Conservation (phyloP, 2,113 vertebrate genomes). For the Stigmatopora argus region DNA sequence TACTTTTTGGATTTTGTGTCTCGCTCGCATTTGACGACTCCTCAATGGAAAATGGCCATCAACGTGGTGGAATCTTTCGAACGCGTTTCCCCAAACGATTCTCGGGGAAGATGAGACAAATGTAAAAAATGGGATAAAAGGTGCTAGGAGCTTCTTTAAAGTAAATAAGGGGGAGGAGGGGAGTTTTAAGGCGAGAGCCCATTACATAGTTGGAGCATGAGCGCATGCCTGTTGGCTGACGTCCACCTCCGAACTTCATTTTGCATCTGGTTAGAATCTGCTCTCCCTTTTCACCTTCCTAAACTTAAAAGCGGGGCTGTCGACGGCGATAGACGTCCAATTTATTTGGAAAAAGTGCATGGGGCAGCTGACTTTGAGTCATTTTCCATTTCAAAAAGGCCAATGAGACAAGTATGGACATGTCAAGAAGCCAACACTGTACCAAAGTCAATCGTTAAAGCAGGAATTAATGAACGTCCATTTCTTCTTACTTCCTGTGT, state of each 20-base stretch:
- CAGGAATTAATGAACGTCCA: not conserved
- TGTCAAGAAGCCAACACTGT: constrained; percentile 10
- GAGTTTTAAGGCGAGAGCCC: constrained; percentile 41
- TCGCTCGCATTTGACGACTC: constrained; percentile 25
- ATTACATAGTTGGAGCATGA: constrained; percentile 75
- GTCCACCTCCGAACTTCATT: constrained; percentile 52
- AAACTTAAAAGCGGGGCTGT: not conserved
- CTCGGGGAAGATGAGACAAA: not conserved
- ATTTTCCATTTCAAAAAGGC: constrained; percentile 37
- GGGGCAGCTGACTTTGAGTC: constrained; percentile 24
- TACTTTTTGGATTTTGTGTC: constrained; percentile 12
- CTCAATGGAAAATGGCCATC: constrained; percentile 72
- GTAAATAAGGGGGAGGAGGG: constrained; percentile 17
- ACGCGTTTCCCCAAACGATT: not conserved
- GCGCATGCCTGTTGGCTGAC: constrained; percentile 70
- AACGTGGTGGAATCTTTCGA: constrained; percentile 29
- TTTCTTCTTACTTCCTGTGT: constrained; percentile 1
- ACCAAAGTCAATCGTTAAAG: not conserved
- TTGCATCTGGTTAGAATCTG: constrained; percentile 72
- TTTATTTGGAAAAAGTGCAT: constrained; percentile 20
- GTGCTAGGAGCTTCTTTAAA: constrained; percentile 16
- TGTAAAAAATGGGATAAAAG: not conserved
- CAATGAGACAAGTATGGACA: constrained; percentile 39
- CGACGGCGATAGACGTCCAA: constrained; percentile 10
- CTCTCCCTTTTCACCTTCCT: constrained; percentile 20